These are phyloP conservation scores for Drosophila nebulosa DNA, from an alignment of 1,140 invertebrate genomes.

Conservation along the genomic window DNA sequence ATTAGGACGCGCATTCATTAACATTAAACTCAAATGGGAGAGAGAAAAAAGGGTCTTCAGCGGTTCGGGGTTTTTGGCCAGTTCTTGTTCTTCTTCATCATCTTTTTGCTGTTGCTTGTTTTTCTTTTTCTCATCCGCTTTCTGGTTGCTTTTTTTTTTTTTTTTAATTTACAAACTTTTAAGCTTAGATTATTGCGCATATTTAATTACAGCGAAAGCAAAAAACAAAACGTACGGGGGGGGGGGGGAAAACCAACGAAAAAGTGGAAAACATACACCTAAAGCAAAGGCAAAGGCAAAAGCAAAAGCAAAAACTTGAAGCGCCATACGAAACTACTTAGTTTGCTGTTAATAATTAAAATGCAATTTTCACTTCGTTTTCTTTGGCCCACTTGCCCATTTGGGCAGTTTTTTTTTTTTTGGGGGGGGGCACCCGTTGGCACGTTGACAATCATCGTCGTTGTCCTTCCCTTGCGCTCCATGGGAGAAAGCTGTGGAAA, in stretches of 20 bases:
- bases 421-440: slow-evolving; percentile 9
- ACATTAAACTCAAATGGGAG: slow-evolving; percentile 28
- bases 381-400: slow-evolving; percentile 6
- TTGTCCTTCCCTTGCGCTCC: neutral
- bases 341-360: slow-evolving; percentile 77
- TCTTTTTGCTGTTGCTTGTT: neutral
- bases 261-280: neutral
- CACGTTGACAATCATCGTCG: neutral
- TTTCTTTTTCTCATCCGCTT: slow-evolving; percentile 6
- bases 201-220: slow-evolving; percentile 62
- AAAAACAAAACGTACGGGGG: slow-evolving; percentile 2
- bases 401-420: slow-evolving; percentile 5
- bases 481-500: slow-evolving; percentile 45
- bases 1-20: slow-evolving; percentile 72
- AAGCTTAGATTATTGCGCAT: slow-evolving; percentile 77
- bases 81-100: slow-evolving; percentile 5
- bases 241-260: slow-evolving; percentile 26
- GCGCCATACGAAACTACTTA: slow-evolving; percentile 69
- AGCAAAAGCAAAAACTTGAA: slow-evolving; percentile 46
- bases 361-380: slow-evolving; percentile 75
- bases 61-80: neutral
- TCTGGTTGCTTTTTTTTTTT: slow-evolving; percentile 9
- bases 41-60: slow-evolving; percentile 54
- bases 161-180: slow-evolving; percentile 73
- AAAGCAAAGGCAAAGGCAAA: slow-evolving; percentile 20